phyloP scores from a whole-genome alignment of 2,797 vertebrate genomes.

The Pygocentrus nattereri region DNA sequence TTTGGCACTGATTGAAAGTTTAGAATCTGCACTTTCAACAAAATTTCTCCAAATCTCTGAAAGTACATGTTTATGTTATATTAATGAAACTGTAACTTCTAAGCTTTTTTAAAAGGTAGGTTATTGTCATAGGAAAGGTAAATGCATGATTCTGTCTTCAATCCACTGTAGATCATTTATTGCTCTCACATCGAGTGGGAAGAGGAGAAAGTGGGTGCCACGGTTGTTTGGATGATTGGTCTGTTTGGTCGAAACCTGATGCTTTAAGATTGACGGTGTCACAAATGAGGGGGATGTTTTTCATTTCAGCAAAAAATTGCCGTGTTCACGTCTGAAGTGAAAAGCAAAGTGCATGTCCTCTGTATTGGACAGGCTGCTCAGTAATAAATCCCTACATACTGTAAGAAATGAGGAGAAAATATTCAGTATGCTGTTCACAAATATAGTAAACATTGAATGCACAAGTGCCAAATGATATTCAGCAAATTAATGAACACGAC shows the following conservation, averaged over 20 bases:
- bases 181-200: constrained; percentile 15
- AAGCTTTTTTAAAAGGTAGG: too few species aligned
- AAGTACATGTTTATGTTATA: neutral
- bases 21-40: neutral
- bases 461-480: neutral
- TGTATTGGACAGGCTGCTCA: constrained; percentile 32
- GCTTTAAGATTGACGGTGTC: constrained; percentile 44
- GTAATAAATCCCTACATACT: constrained; percentile 45
- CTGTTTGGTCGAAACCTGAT: constrained; percentile 26
- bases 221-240: constrained; percentile 28
- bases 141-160: neutral
- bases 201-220: constrained; percentile 29
- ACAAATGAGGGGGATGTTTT: constrained; percentile 40
- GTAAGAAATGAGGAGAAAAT: neutral
- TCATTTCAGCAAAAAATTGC: constrained; percentile 40
- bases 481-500: constrained; percentile 8
- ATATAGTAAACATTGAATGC: neutral
- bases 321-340: constrained; percentile 44
- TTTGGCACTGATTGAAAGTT: neutral
- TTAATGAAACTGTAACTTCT: too few species aligned
- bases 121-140: neutral
- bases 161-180: constrained; percentile 27
- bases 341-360: constrained; percentile 49
- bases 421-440: neutral
- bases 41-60: neutral